Percentiles rank a stretch among this genome's conserved stretches.
These are phyloP conservation scores for Neodontobutis hainanensis DNA, from an alignment of 2,113 vertebrate genomes.

Conservation along the genomic window DNA sequence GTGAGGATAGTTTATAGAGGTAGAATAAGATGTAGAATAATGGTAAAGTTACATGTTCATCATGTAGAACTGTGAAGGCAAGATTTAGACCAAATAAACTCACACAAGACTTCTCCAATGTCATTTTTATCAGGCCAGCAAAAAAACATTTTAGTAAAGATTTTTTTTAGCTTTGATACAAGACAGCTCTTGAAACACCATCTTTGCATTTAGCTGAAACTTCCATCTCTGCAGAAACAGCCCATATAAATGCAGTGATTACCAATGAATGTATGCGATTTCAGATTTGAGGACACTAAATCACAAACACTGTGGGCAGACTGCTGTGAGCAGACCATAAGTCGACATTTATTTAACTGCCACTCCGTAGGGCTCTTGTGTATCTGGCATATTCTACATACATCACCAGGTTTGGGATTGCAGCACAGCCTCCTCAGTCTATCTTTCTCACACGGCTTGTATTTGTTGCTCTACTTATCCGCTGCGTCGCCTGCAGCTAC, in stretches of 20 bases:
- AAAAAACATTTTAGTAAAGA: background rate
- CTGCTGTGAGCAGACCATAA: background rate
- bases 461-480: slow-evolving; percentile 63
- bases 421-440: slow-evolving; percentile 34
- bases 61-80: no score
- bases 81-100: no score
- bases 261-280: background rate
- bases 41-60: no score
- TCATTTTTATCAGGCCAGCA: no score
- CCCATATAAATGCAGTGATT: background rate
- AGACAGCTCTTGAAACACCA: background rate
- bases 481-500: slow-evolving; percentile 58
- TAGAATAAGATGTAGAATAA: no score
- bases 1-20: no score
- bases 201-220: background rate
- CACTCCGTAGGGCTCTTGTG: slow-evolving; percentile 2
- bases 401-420: slow-evolving; percentile 44
- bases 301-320: background rate
- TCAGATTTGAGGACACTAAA: background rate
- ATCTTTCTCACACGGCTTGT: slow-evolving; percentile 32
- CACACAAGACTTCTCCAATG: no score
- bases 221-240: background rate
- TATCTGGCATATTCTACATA: slow-evolving; percentile 31
- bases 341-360: background rate
- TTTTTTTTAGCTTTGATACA: background rate